Evolutionary conservation across 2,113 vertebrate species (phyloP).

Genomic region (Pyxicephalus adspersus): DNA sequence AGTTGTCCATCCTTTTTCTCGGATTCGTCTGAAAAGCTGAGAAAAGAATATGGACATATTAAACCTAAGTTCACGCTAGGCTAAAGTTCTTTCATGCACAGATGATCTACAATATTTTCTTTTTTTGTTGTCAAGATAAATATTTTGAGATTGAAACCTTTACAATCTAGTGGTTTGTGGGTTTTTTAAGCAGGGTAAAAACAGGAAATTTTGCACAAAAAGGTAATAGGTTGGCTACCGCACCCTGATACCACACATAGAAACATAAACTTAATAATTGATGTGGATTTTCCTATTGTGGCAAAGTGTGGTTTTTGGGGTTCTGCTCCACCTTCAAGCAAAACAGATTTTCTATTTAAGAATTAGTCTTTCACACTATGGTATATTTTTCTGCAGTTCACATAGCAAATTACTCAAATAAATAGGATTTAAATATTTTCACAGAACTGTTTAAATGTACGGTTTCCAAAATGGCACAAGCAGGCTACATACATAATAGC

Average conservation of each 20-base stretch:
- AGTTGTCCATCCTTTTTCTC: conserved; percentile 83
- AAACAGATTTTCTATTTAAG: conserved; percentile 66
- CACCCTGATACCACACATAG: conserved; percentile 62
- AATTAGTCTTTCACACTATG: conserved; percentile 43
- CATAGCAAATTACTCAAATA: no score
- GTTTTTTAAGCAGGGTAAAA: conserved; percentile 60
- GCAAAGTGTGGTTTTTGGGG: conserved; percentile 63
- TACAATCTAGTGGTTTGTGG: conserved; percentile 64
- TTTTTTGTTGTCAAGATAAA: conserved; percentile 35
- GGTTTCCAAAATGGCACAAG: no score
- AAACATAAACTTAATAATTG: conserved; percentile 69
- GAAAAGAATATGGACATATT: conserved; percentile 21
- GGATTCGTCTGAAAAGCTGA: conserved; percentile 83
- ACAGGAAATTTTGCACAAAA: conserved; percentile 67
- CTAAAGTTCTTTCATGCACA: background rate
- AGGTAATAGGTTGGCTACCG: conserved; percentile 65
- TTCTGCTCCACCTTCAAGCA: conserved; percentile 62
- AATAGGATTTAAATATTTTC: no score
- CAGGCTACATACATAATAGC: no score
- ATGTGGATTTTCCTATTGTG: conserved; percentile 71
- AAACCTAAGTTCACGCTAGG: background rate
- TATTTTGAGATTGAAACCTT: conserved; percentile 45
- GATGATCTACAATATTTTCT: background rate
- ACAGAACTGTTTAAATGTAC: no score
- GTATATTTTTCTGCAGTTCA: no score